A percentile compares a stretch with the other conserved stretches of the same genome.
phyloP scores from a whole-genome alignment of 2,888 invertebrate species.

The Drosophila eohydei region DNA sequence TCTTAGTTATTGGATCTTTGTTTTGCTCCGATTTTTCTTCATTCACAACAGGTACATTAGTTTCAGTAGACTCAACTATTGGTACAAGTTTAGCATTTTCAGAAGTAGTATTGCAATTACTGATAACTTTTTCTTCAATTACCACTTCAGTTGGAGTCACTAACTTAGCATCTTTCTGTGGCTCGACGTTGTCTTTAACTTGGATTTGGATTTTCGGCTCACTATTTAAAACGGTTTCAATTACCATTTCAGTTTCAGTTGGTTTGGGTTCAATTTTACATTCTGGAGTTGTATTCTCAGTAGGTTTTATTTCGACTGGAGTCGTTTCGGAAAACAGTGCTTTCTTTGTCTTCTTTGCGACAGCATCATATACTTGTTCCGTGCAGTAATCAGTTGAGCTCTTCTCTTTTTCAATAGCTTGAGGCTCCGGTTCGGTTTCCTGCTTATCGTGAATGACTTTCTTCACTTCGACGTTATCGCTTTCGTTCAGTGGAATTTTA shows the following conservation, averaged over 20 bases:
- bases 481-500: slow-evolving; percentile 15
- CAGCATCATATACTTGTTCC: slow-evolving; percentile 83
- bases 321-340: slow-evolving; percentile 78
- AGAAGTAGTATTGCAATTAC: neutral
- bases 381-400: slow-evolving; percentile 27
- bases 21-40: neutral
- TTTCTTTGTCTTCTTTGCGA: slow-evolving; percentile 84
- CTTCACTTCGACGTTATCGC: slow-evolving; percentile 23
- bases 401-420: slow-evolving; percentile 22
- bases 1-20: neutral
- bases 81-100: slow-evolving; percentile 26
- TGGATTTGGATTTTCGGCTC: slow-evolving; percentile 6
- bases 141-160: slow-evolving; percentile 11
- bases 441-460: slow-evolving; percentile 26
- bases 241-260: slow-evolving; percentile 4
- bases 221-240: slow-evolving; percentile 6
- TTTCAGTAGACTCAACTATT: slow-evolving; percentile 29
- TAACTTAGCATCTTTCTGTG: neutral
- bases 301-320: slow-evolving; percentile 37
- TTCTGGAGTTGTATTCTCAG: slow-evolving; percentile 21
- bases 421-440: neutral
- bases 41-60: slow-evolving; percentile 3
- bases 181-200: slow-evolving; percentile 18
- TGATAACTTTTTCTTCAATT: slow-evolving; percentile 1
- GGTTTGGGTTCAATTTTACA: slow-evolving; percentile 32